These are phyloP conservation scores for Cyaniris semiargus DNA, from an alignment of 2,888 invertebrate species.

Conservation along the genomic window DNA sequence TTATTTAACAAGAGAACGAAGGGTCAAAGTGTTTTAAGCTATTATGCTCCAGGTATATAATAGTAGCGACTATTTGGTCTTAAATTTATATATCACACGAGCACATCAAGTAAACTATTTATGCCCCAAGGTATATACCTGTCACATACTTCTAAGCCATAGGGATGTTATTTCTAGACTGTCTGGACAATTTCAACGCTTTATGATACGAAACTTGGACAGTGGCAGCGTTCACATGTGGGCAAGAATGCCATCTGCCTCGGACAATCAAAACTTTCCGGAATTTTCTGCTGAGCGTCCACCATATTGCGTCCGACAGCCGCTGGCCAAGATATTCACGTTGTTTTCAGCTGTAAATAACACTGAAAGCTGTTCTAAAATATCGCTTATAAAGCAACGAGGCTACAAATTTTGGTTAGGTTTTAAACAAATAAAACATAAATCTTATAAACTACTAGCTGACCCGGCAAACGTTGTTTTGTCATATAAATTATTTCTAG, in stretches of 20 bases:
- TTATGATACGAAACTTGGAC: slow-evolving; percentile 60
- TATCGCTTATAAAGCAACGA: neutral
- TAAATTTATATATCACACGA: no score
- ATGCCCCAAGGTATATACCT: neutral
- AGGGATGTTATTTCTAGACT: slow-evolving; percentile 16
- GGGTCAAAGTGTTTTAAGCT: neutral
- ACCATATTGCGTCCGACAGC: slow-evolving; percentile 64
- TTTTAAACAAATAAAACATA: no score
- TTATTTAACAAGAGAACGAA: neutral
- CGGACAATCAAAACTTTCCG: slow-evolving; percentile 80
- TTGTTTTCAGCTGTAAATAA: slow-evolving; percentile 47
- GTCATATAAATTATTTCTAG: no score
- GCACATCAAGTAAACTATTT: no score
- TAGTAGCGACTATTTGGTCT: no score
- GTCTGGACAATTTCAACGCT: slow-evolving; percentile 60
- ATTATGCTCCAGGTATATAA: no score
- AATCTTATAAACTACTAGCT: no score
- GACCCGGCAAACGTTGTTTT: no score
- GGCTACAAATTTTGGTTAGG: no score
- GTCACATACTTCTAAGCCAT: neutral
- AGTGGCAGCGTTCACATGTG: slow-evolving; percentile 61
- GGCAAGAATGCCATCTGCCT: slow-evolving; percentile 77
- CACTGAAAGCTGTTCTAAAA: neutral
- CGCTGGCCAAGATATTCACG: slow-evolving; percentile 43
- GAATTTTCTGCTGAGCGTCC: slow-evolving; percentile 77